These are phyloP conservation scores for Borostomias antarcticus DNA, from an alignment of 2,797 vertebrate genomes.

Conservation along the genomic window DNA sequence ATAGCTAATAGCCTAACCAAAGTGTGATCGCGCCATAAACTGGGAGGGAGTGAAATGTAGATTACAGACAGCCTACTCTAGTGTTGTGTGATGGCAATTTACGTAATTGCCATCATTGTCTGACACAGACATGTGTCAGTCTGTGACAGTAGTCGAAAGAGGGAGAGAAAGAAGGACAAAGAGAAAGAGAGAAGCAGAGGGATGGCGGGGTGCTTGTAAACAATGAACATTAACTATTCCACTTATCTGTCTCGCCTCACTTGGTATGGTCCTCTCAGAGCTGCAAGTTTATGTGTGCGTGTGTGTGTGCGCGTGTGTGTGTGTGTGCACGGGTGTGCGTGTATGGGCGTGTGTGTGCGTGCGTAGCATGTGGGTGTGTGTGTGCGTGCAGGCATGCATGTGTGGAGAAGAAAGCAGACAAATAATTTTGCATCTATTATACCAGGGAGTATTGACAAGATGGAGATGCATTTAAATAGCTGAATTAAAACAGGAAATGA, in stretches of 20 bases:
- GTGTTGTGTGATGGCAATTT: too few species aligned
- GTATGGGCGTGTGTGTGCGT: too few species aligned
- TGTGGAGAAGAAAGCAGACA: conserved; percentile 35
- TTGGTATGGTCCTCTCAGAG: conserved; percentile 23
- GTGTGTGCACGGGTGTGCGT: too few species aligned
- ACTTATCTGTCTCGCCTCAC: conserved; percentile 23
- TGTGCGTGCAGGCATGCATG: not conserved
- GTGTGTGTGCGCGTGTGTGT: too few species aligned
- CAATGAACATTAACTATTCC: conserved; percentile 23
- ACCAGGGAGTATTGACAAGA: conserved; percentile 30
- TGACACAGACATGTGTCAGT: too few species aligned
- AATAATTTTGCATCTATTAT: conserved; percentile 34
- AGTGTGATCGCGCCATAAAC: too few species aligned
- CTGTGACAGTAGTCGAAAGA: not conserved
- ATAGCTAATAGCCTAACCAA: too few species aligned
- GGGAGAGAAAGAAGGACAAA: not conserved
- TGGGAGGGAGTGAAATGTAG: conserved; percentile 14
- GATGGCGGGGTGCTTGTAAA: not conserved
- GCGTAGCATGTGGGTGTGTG: too few species aligned
- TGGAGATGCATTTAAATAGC: conserved; percentile 49
- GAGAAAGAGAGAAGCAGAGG: not conserved
- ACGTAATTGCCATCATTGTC: too few species aligned
- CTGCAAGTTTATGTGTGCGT: too few species aligned
- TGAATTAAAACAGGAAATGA: conserved; percentile 48
- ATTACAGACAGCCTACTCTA: too few species aligned